A percentile compares a stretch with the other conserved stretches of the same genome.
Evolutionary conservation across 2,888 invertebrate genomes (phyloP).

Genomic region (Antitype chi): DNA sequence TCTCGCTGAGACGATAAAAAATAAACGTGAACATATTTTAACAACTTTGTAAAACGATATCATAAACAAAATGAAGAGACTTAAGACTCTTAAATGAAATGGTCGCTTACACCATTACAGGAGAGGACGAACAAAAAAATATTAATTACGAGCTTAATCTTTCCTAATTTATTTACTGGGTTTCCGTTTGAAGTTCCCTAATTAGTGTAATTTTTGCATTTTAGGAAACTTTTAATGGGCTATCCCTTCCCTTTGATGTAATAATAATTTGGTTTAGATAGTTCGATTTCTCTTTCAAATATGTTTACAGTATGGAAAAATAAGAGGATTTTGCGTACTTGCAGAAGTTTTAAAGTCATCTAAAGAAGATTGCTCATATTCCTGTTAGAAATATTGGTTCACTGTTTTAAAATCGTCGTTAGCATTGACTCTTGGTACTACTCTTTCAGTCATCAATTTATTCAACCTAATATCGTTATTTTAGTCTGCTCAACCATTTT

Average conservation of each 20-base stretch:
- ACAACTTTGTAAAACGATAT: not conserved
- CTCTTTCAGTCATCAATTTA: too few species aligned
- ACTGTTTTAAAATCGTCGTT: not conserved
- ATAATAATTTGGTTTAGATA: conserved; percentile 29
- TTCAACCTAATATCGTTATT: too few species aligned
- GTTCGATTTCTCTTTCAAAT: conserved; percentile 4
- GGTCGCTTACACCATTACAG: conserved; percentile 20
- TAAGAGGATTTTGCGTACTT: conserved; percentile 90
- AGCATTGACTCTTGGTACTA: too few species aligned
- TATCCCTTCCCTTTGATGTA: conserved; percentile 47
- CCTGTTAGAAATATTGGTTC: conserved; percentile 92
- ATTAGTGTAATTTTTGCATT: conserved; percentile 61
- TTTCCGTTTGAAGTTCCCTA: conserved; percentile 54
- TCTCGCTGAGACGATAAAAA: not conserved
- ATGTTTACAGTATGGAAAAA: conserved; percentile 61
- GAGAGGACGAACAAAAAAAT: conserved; percentile 13
- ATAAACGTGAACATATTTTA: not conserved
- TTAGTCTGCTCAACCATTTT: too few species aligned
- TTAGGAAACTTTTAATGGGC: conserved; percentile 52
- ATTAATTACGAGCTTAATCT: conserved; percentile 43
- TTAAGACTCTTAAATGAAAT: conserved; percentile 2
- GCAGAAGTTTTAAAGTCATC: conserved; percentile 90
- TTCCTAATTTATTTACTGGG: conserved; percentile 55
- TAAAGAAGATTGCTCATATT: conserved; percentile 92
- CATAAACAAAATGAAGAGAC: conserved; percentile 19